A percentile compares a stretch with the other conserved stretches of the same genome.
phyloP scores from a whole-genome alignment of 1,140 invertebrate species.

The Lanistes nyassanus region DNA sequence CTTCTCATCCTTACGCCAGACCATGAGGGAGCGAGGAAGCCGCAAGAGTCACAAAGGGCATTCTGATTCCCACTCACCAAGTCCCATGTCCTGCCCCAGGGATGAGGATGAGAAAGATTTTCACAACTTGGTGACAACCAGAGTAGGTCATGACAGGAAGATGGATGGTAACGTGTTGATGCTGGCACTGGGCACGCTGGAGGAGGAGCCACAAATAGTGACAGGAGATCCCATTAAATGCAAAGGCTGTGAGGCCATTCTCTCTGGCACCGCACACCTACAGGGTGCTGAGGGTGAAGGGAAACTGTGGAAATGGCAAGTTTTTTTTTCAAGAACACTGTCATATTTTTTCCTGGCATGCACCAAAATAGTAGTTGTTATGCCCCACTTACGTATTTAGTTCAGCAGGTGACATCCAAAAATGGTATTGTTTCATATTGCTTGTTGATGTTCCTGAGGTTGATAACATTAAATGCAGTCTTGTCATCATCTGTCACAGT shows the following conservation, averaged over 20 bases:
- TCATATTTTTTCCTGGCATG: not conserved
- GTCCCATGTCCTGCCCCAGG: no score
- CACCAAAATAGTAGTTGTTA: no score
- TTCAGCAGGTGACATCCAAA: no score
- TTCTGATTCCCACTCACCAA: no score
- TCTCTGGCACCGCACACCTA: slow-evolving; percentile 45
- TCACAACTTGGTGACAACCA: not conserved
- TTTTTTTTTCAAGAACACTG: not conserved
- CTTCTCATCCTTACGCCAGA: no score
- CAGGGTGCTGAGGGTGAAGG: slow-evolving; percentile 32
- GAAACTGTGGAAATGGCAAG: slow-evolving; percentile 48
- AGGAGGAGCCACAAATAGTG: slow-evolving; percentile 43
- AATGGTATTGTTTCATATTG: no score
- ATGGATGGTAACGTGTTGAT: slow-evolving; percentile 50
- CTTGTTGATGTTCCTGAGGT: no score
- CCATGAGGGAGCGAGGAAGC: no score
- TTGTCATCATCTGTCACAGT: no score
- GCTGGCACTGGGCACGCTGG: slow-evolving; percentile 48
- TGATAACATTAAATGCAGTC: no score
- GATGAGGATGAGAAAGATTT: not conserved
- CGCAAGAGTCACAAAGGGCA: no score
- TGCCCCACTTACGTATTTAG: no score
- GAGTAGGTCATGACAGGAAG: slow-evolving; percentile 16
- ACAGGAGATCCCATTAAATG: slow-evolving; percentile 56
- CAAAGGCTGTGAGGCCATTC: slow-evolving; percentile 45